phyloP scores from a whole-genome alignment of 2,888 invertebrate species.

The Doris montereyensis region DNA sequence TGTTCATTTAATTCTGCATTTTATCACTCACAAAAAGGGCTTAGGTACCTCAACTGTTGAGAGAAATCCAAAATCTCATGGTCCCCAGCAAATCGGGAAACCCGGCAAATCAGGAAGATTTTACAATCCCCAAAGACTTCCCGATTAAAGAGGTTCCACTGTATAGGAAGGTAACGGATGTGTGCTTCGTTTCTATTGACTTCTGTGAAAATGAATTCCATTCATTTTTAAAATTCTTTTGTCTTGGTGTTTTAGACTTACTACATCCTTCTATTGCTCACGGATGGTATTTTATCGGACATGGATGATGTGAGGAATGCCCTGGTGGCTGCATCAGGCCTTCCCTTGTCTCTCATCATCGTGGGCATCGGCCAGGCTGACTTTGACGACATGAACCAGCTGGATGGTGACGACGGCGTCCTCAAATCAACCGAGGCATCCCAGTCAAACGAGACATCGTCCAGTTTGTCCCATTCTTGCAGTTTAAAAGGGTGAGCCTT shows the following conservation, averaged over 20 bases:
- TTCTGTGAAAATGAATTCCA: not conserved
- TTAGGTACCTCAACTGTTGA: no score
- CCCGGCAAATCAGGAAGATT: no score
- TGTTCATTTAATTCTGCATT: no score
- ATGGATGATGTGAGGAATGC: slow-evolving; percentile 65
- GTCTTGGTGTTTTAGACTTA: slow-evolving; percentile 59
- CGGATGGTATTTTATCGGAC: slow-evolving; percentile 71
- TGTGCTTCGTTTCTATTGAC: no score
- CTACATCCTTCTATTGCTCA: slow-evolving; percentile 67
- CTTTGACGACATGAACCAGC: slow-evolving; percentile 67
- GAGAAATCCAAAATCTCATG: no score
- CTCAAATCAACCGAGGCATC: slow-evolving; percentile 60
- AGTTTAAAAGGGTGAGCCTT: slow-evolving; percentile 67
- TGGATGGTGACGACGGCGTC: slow-evolving; percentile 70
- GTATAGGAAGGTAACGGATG: no score
- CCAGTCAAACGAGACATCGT: slow-evolving; percentile 68
- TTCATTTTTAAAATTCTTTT: not conserved
- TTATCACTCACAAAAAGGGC: no score
- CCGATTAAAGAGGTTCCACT: no score
- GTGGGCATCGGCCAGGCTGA: slow-evolving; percentile 71
- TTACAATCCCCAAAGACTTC: no score
- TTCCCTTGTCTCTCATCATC: slow-evolving; percentile 72
- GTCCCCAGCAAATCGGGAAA: no score
- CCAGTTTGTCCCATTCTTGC: slow-evolving; percentile 72
- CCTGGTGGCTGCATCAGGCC: slow-evolving; percentile 66